Evolutionary conservation across 92 coral and sea anemone genomes (phyloP).

Genomic region (Virgularia gustaviana): DNA sequence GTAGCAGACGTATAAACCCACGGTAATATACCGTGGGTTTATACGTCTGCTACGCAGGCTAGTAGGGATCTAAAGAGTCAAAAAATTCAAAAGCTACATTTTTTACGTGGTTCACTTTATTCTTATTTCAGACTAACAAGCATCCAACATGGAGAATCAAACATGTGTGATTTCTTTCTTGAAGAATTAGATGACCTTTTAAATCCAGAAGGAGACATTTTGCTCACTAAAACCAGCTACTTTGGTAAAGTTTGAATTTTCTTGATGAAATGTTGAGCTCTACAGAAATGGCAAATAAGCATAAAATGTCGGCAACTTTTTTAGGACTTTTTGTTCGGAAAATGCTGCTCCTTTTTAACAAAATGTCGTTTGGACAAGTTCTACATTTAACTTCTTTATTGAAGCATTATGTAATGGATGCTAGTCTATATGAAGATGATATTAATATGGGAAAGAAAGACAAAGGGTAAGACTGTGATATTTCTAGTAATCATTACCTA

Average conservation of each 20-base stretch:
- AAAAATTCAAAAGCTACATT: neutral
- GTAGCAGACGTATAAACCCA: too few species aligned
- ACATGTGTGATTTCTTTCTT: conserved; percentile 70
- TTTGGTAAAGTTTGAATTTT: conserved; percentile 64
- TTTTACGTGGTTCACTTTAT: neutral
- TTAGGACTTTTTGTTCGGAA: conserved; percentile 81
- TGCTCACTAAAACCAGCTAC: conserved; percentile 73
- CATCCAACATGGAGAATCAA: conserved; percentile 64
- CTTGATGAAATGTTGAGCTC: neutral
- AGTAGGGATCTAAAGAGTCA: neutral
- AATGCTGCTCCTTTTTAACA: conserved; percentile 72
- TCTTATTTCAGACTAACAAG: conserved; percentile 45
- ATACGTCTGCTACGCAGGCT: too few species aligned
- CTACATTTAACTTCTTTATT: conserved; percentile 66
- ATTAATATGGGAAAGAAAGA: neutral
- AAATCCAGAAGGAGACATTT: conserved; percentile 65
- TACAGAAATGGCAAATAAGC: too few species aligned
- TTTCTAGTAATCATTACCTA: too few species aligned
- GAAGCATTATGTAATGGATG: conserved; percentile 44
- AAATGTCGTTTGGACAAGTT: conserved; percentile 89
- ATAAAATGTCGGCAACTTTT: neutral
- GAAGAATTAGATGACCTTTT: conserved; percentile 73
- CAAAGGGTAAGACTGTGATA: neutral
- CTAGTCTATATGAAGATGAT: neutral
- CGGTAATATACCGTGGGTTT: too few species aligned